These are phyloP conservation scores for Peribatodes rhomboidaria DNA, from an alignment of 2,888 invertebrate genomes.

Conservation along the genomic window DNA sequence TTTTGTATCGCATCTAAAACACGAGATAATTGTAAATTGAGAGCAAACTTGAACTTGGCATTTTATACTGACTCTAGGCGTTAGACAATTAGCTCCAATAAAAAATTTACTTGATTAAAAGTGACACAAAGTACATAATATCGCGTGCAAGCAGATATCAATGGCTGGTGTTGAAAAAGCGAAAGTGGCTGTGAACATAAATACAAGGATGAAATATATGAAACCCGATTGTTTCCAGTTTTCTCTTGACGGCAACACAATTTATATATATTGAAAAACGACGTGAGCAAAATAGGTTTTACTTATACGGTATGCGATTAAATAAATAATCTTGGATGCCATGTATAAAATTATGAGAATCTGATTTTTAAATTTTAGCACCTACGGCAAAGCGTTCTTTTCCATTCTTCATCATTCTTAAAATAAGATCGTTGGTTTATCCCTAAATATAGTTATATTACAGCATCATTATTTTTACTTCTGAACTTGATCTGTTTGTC, in stretches of 20 bases:
- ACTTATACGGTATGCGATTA: not conserved
- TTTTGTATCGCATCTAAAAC: too few species aligned
- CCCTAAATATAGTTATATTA: too few species aligned
- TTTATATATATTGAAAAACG: constrained; percentile 9
- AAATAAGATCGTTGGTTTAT: too few species aligned
- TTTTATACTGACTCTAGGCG: not conserved
- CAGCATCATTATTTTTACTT: too few species aligned
- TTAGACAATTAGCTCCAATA: not conserved
- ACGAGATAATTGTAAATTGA: too few species aligned
- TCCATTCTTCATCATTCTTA: too few species aligned
- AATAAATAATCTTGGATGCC: not conserved
- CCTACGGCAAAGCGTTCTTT: too few species aligned
- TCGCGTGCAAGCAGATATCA: constrained; percentile 25
- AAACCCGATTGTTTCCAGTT: constrained; percentile 26
- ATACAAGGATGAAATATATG: constrained; percentile 24
- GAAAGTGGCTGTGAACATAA: constrained; percentile 39
- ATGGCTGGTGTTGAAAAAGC: constrained; percentile 33
- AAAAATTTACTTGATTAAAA: constrained; percentile 9
- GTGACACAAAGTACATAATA: constrained; percentile 5
- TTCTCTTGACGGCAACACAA: constrained; percentile 5
- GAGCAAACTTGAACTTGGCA: not conserved
- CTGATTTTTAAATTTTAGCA: not conserved
- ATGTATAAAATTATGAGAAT: not conserved
- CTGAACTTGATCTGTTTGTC: too few species aligned
- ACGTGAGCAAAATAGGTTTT: not conserved